These are phyloP conservation scores for Dromas ardeola DNA, from an alignment of 2,113 vertebrate genomes.

Conservation along the genomic window DNA sequence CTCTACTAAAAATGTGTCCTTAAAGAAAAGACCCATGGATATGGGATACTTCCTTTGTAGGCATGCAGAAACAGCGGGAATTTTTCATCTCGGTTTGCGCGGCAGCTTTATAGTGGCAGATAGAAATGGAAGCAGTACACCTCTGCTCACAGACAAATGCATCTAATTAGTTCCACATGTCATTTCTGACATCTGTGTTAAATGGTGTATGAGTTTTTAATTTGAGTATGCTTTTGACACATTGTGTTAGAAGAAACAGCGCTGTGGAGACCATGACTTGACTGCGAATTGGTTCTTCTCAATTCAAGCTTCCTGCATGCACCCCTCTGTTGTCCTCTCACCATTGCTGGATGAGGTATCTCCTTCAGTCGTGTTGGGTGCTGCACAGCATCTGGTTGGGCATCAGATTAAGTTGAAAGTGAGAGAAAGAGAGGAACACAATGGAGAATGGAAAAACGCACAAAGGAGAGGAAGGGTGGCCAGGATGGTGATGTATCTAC, in stretches of 20 bases:
- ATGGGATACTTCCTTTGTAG: not conserved
- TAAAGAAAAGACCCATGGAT: not conserved
- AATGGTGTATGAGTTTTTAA: not conserved
- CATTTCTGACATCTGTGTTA: not conserved
- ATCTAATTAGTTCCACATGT: not conserved
- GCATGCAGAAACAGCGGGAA: not conserved
- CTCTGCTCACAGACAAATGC: not conserved
- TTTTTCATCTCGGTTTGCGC: not conserved
- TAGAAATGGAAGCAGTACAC: not conserved
- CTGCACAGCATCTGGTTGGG: not conserved
- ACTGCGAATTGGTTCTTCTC: not conserved
- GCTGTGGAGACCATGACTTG: not conserved
- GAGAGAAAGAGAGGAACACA: not conserved
- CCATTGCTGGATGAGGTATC: accelerated
- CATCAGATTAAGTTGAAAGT: not conserved
- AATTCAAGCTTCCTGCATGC: not conserved
- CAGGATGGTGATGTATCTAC: not conserved
- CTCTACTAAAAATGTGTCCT: not conserved
- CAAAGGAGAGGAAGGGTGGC: not conserved
- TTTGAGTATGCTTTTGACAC: not conserved
- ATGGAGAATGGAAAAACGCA: not conserved
- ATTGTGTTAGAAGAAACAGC: not conserved
- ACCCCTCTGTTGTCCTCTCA: not conserved
- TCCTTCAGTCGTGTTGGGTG: not conserved
- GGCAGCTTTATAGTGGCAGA: not conserved